Percentiles rank a stretch among this genome's conserved stretches.
These are phyloP conservation scores for Pachypanchax playfairii DNA, from an alignment of 2,113 vertebrate genomes.

Conservation along the genomic window DNA sequence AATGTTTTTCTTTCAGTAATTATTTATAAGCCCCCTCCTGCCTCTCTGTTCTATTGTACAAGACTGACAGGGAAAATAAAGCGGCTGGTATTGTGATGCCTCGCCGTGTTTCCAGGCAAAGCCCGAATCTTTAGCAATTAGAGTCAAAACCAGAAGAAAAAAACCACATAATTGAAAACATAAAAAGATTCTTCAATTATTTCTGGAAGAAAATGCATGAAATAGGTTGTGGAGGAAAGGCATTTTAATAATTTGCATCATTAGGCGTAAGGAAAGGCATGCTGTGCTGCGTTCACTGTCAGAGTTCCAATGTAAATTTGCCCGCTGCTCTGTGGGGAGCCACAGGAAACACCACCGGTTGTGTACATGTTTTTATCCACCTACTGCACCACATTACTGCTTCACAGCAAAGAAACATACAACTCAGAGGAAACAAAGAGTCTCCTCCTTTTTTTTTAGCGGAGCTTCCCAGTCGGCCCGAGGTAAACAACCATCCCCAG, in stretches of 20 bases:
- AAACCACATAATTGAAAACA: constrained; percentile 67
- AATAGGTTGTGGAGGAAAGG: constrained; percentile 53
- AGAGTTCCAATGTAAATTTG: constrained; percentile 24
- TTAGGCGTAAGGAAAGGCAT: constrained; percentile 39
- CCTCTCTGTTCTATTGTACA: constrained; percentile 24
- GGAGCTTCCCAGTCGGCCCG: background rate
- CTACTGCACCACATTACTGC: background rate
- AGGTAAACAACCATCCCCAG: background rate
- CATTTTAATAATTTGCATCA: constrained; percentile 69
- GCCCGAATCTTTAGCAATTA: constrained; percentile 61
- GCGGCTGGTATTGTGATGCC: constrained; percentile 33
- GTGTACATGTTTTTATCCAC: constrained; percentile 2
- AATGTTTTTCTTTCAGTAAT: constrained; percentile 54
- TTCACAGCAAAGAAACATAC: background rate
- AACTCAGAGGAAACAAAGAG: constrained; percentile 12
- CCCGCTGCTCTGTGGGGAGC: constrained; percentile 39
- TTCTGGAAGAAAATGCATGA: constrained; percentile 56
- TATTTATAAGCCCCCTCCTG: constrained; percentile 57
- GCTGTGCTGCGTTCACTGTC: constrained; percentile 42
- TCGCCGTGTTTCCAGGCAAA: constrained; percentile 36
- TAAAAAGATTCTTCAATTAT: constrained; percentile 70
- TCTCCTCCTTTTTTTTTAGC: constrained; percentile 8
- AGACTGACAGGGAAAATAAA: constrained; percentile 68
- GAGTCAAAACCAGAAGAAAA: constrained; percentile 1
- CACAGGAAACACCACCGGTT: constrained; percentile 14